Conservation (phyloP, 2,797 vertebrate species). For the Enteromius thamalakanensis region DNA sequence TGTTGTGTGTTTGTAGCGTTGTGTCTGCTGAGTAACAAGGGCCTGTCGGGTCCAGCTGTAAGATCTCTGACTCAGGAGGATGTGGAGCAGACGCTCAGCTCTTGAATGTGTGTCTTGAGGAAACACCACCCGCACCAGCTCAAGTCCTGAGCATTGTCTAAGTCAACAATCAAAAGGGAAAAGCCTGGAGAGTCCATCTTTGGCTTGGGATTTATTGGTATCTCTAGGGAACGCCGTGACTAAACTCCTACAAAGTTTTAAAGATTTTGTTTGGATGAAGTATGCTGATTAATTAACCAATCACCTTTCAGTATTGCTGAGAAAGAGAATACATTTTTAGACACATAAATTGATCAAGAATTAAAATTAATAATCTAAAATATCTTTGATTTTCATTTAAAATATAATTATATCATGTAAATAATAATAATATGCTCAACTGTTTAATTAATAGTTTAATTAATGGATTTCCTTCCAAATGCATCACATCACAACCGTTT, state of each 20-base stretch:
- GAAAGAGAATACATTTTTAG: neutral
- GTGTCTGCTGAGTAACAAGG: constrained; percentile 41
- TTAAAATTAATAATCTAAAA: neutral
- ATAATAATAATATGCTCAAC: neutral
- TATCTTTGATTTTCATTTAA: neutral
- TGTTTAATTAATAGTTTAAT: neutral
- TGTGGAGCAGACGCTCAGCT: constrained; percentile 69
- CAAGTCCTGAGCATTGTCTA: constrained; percentile 27
- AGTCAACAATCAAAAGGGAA: constrained; percentile 39
- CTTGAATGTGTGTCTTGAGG: constrained; percentile 62
- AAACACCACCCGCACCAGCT: constrained; percentile 26
- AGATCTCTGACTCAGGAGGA: constrained; percentile 75
- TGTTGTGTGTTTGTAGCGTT: constrained; percentile 36
- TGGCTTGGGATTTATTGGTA: neutral
- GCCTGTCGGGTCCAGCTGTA: constrained; percentile 68
- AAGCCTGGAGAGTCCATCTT: neutral
- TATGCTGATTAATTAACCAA: neutral
- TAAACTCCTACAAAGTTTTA: neutral
- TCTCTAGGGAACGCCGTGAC: neutral
- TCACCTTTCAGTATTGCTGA: neutral
- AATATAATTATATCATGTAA: neutral
- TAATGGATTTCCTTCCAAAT: neutral
- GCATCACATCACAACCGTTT: neutral
- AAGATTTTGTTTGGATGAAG: neutral
- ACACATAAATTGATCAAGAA: neutral